Evolutionary conservation across 2,888 invertebrate species (phyloP), one percentile per base, ranked within the genome.

Genomic region (Germaria angustata): DNA sequence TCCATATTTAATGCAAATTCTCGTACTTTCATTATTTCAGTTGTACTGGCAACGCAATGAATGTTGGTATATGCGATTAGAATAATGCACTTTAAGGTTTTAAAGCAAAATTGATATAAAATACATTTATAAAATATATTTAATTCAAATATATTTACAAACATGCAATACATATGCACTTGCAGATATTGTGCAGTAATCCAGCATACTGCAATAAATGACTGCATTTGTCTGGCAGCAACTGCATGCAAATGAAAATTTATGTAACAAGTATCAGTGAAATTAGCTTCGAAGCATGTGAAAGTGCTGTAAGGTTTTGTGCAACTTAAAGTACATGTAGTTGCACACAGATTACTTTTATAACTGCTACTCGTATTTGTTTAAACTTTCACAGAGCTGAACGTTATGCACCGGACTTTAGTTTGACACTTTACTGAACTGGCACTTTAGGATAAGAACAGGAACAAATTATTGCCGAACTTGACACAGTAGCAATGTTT

Each of bases 391-490:
- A 11, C 24, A 0, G n/a, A 66, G 49, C 53, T 61, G 3, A 51
- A 59, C 34, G 24, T 53, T 72, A 79, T 41, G 57, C 57, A 66
- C 41, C 66, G 57, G 57, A 66, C 65, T 72, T 66, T 17, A 66
- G 57, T 51, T 57, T 72, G 65, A 72, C 57, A 79, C 72, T 72
- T 72, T 66, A 72, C 65, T 79, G 44, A 72, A 72, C 79, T 79
- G 79, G 66, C 51, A 79, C 59, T 79, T 79, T 41, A 72, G 79
- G 79, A 79, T 79, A 79, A 79, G 72, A 79, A 57, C 72, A 79
- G 57, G 57, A 59, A 44, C 59, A 72, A 72, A 66, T 72, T 65
- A 66, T 79, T 51, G 66, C 66, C 72, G 41, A 66, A 66, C 79
- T 79, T 79, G 49, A 66, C 66, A 59, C 72, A 24, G 34, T 34